Base-by-base conservation (phyloP, 2,797 vertebrate species). In the Meriones psammophilus region DNA sequence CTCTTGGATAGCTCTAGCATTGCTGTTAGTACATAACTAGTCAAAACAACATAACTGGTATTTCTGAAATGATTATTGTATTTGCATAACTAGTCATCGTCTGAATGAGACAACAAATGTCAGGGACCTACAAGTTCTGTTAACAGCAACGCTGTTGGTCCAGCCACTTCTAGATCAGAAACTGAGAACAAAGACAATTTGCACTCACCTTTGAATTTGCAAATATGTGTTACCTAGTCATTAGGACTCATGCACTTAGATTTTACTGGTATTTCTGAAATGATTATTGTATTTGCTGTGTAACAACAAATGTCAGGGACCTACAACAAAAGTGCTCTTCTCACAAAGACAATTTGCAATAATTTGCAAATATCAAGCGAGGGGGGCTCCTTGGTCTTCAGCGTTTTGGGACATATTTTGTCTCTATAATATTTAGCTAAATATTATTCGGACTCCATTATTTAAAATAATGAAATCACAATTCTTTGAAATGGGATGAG, bases 41-140 rank as follows among this genome's bases (percentile, higher is more conserved):
- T 92, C 90, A 96, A 92, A 97, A 95, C 90, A 96, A 84, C 39
- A 68, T 74, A 91, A 94, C n/a, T n/a, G n/a, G n/a, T n/a, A n/a
- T n/a, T n/a, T n/a, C n/a, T n/a, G n/a, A n/a, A n/a, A n/a, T n/a
- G n/a, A n/a, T n/a, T n/a, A n/a, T n/a, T n/a, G n/a, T n/a, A n/a
- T n/a, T n/a, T n/a, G 71, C 33, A 24, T 92, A 73, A 68, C 22
- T 56, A 39, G 24, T 88, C 80, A 36, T 39, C 64, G 60, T 69
- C 90, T 87, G 92, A 93, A 50, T 18, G 77, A 71, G 22, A 56
- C 24, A 60, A n/a, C n/a, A n/a, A n/a, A n/a, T n/a, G n/a, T n/a
- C n/a, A n/a, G n/a, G n/a, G n/a, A n/a, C n/a, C n/a, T n/a, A 56
- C 24, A 60, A 73, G 28, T 28, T 94, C 74, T 89, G 26, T 15